Evolutionary conservation across 2,888 invertebrate species (phyloP), one percentile per base, ranked within the genome.

Genomic region (Brachypterus glaber): DNA sequence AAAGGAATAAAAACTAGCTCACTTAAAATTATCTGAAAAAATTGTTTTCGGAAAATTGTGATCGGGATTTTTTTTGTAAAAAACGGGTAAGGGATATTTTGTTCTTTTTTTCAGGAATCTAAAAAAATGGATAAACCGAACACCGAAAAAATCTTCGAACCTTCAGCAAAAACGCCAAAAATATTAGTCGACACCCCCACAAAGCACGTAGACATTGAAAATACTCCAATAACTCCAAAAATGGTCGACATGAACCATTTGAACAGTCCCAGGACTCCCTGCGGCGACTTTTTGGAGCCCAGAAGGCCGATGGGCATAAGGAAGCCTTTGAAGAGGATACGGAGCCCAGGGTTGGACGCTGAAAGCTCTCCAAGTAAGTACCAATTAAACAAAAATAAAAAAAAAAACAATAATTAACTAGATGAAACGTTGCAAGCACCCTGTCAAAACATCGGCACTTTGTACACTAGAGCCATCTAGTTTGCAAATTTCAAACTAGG

Each of bases 291-390:
- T 42, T 35, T 54, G 11, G 58, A 59, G 37, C 60, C 59, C 3
- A 43, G 48, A 18, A 46, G 48, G 38, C 55, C 62, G n/a, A 51
- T 62, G 3, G 63, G 55, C 12, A 58, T 57, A 47, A 58, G 55
- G 21, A 64, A 62, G 41, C 57, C 63, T 3, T 45, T 53, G 44
- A 66, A 66, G 48, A 48, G 66, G 27, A 53, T 60, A 32, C 50
- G 66, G 34, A 65, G 64, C 46, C 62, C 63, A 3, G 57, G 54
- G 17, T 51, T 59, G 35, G 63, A 63, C 33, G 52, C 47, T 3
- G 60, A 65, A 3, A 52, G 46, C 40, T 63, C 63, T 32, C 66
- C 66, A 52, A 59, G 65, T 65, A 48, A 49, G 54, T 49, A 14
- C 11, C n/a, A n/a, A n/a, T n/a, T n/a, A n/a, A n/a, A n/a, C n/a